Conservation (phyloP, 2,113 vertebrate species). For the Ceratotherium simum region DNA sequence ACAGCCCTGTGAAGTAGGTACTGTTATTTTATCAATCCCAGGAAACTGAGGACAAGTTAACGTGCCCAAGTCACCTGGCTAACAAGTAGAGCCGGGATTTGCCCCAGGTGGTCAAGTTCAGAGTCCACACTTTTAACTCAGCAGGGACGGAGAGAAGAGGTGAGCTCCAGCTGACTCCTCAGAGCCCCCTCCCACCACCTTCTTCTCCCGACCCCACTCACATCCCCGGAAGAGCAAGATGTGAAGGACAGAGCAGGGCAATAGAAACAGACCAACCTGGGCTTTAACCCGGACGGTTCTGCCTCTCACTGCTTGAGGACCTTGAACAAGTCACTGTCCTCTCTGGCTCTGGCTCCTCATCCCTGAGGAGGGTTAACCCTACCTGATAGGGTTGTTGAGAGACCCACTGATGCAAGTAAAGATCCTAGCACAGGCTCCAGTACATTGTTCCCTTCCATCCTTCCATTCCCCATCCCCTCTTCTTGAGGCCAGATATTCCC, state of each 20-base stretch:
- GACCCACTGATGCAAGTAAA: not conserved
- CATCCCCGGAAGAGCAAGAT: not conserved
- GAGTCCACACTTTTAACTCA: not conserved
- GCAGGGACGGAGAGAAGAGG: not conserved
- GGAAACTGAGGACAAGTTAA: not conserved
- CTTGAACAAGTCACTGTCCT: not conserved
- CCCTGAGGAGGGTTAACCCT: not conserved
- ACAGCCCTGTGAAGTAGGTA: not conserved
- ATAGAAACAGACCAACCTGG: not conserved
- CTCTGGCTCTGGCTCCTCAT: not conserved
- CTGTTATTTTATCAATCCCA: not conserved
- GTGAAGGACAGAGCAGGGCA: not conserved
- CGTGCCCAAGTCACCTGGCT: not conserved
- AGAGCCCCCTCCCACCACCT: not conserved
- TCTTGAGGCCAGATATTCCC: not conserved
- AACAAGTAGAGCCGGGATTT: not conserved
- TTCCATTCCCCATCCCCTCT: not conserved
- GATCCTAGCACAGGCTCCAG: not conserved
- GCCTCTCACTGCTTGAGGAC: not conserved
- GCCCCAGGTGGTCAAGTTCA: not conserved
- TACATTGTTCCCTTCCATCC: not conserved
- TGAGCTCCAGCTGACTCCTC: not conserved
- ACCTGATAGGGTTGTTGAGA: not conserved
- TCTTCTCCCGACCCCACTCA: not conserved
- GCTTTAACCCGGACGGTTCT: not conserved